Evolutionary conservation across 2,113 vertebrate genomes (phyloP), one percentile per base, ranked within the genome.

Genomic region (Danionella cerebrum): DNA sequence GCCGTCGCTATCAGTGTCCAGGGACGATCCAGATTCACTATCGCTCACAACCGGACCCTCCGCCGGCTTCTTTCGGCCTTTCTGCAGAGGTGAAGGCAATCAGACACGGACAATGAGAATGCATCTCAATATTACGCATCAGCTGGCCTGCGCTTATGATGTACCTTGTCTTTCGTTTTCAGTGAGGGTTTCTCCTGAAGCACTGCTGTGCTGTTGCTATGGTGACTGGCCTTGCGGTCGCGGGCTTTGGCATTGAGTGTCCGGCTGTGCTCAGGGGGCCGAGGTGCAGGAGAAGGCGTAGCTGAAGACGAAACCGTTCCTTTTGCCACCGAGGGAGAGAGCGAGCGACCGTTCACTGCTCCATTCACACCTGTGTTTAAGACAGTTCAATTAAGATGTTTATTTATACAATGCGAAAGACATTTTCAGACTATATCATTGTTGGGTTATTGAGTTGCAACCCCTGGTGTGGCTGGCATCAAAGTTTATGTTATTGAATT

Each of bases 121-220:
- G 13, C 9, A 14, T 14, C 11, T 41, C 31, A 7, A 6, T 3
- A 25, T n/a, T n/a, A n/a, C n/a, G n/a, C n/a, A n/a, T n/a, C n/a
- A 4, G 18, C 4, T 29, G 6, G n/a, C 10, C 4, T 21, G 27
- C 44, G 19, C 12, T 33, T 18, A 1, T 41, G 5, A 58, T 81
- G 87, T 82, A 97, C 94, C 91, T 96, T 96, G 60, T 97, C 94
- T 90, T 97, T 97, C 70, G 89, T 88, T 85, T 94, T 97, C 65
- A 88, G 90, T 54, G 79, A 59, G 47, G 83, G 88, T 73, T 85
- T 80, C 65, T 92, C 92, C 77, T 85, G 77, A 76, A 86, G 59
- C 72, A 91, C 89, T 82, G 83, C 78, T 83, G 85, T 83, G 76
- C 87, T 91, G 82, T 85, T 86, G 75, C 85, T 88, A 33, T 90